Base-by-base conservation (phyloP, 2,888 invertebrate genomes). In the Erynnis tages region DNA sequence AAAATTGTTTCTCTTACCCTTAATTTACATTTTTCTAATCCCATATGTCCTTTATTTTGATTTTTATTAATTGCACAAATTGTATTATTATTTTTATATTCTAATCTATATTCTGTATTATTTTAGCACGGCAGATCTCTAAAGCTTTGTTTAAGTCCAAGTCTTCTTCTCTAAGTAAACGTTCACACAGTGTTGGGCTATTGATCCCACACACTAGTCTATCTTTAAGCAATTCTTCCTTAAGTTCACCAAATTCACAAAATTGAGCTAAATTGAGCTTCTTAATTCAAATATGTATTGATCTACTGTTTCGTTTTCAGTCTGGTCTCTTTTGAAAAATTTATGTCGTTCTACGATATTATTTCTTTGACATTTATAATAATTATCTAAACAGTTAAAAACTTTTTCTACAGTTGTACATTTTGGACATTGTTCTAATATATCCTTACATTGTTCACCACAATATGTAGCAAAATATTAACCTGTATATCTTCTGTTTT, bases 1-100 rank as follows among this genome's bases (percentile, higher is more conserved):
- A 40, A 40, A 14, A 40, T 40, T 14, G 16, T 40, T 40, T 40
- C 25, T 4, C 40, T 14, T 8, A 17, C 25, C 14, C 40, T 38
- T 23, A 40, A 40, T 13, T 40, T 40, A 7, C 13, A 16, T 25
- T 40, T 40, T 25, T 40, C 40, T 4, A 40, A 4, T 16, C 40
- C 40, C n/a, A 40, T 13, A 40, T 40, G 40, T 13, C 11, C 37
- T 19, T 17, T 11, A 19, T n/a, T n/a, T n/a, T 19, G 37, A 17
- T 17, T 17, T 2, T 52, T 27, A 25, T 38, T 48, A 6, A 30
- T 11, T 30, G 4, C 29, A 30, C 5, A 30, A 30, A 30, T 1
- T 5, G 2, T 13, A 2, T 30, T 5, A 11, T 30, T 7, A 8
- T 5, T 6, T 13, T 30, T 11, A 13, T 6, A 1, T 30, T 1